Percentiles rank a stretch among this genome's conserved stretches.
Evolutionary conservation across 2,888 invertebrate species (phyloP).

Genomic region (Neoitamus cyanurus): DNA sequence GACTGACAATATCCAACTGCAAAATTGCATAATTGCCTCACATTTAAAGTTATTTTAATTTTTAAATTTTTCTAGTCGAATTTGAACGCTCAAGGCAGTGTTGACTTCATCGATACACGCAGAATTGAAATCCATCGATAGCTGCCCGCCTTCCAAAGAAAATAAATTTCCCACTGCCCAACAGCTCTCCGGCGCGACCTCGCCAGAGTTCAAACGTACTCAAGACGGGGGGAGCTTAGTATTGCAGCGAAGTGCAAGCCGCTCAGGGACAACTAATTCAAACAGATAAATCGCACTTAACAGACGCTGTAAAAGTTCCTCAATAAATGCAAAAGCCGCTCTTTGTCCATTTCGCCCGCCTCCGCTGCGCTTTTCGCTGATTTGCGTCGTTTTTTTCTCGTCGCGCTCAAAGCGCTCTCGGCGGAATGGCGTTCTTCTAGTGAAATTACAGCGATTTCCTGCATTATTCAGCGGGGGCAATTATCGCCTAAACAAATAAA

Average conservation of each 20-base stretch:
- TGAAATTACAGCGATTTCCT: constrained; percentile 12
- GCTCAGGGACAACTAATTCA: not conserved
- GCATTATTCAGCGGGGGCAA: not conserved
- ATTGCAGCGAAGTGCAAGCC: not conserved
- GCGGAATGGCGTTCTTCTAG: constrained; percentile 2
- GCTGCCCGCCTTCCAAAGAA: not conserved
- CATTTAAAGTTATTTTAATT: too few species aligned
- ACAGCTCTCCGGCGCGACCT: not conserved
- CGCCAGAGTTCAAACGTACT: not conserved
- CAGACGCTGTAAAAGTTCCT: not conserved
- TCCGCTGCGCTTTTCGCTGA: not conserved
- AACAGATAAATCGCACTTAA: not conserved
- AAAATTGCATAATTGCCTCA: too few species aligned
- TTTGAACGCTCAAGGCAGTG: too few species aligned
- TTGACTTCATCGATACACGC: not conserved
- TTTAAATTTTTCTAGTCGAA: too few species aligned
- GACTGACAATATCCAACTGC: too few species aligned
- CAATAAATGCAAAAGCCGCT: not conserved
- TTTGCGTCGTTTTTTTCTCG: not conserved
- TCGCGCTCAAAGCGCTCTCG: not conserved
- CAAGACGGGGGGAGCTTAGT: not conserved
- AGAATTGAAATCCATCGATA: not conserved
- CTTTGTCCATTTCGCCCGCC: not conserved
- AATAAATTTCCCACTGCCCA: not conserved
- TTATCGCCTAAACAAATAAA: constrained; percentile 23